Percentiles rank a stretch among this genome's conserved stretches.
phyloP scores from a whole-genome alignment of 2,888 invertebrate species.

The Lepidochrysops patricia region DNA sequence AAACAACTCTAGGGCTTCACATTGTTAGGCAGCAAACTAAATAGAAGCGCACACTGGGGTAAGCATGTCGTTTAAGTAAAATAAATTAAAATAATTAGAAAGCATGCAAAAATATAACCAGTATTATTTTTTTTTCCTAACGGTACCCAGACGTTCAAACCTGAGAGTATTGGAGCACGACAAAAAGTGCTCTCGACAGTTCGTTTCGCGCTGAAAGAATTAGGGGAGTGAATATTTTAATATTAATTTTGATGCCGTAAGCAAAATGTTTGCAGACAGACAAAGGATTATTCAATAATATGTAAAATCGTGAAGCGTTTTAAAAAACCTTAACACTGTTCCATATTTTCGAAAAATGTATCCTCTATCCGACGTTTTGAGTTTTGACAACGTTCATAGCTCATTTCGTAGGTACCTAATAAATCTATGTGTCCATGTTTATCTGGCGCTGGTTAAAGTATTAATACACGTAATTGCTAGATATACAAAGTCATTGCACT shows the following conservation, averaged over 20 bases:
- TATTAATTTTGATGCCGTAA: background rate
- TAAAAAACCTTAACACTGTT: background rate
- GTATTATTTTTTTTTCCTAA: slow-evolving; percentile 7
- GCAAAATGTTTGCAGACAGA: background rate
- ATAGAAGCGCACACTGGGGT: background rate
- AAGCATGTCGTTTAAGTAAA: background rate
- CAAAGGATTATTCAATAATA: background rate
- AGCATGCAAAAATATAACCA: slow-evolving; percentile 1
- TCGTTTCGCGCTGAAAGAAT: slow-evolving; percentile 6
- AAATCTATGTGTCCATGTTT: no score
- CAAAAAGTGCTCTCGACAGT: slow-evolving; percentile 7
- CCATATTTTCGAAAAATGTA: background rate
- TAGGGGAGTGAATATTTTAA: slow-evolving; percentile 8
- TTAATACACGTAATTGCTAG: background rate
- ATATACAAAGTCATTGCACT: background rate
- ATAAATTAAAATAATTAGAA: slow-evolving; percentile 4
- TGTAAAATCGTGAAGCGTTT: background rate
- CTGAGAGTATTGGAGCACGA: slow-evolving; percentile 11
- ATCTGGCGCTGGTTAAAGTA: background rate
- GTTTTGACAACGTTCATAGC: no score
- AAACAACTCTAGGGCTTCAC: no score
- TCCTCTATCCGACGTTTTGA: no score
- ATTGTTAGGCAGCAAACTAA: background rate
- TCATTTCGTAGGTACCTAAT: no score
- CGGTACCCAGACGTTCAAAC: slow-evolving; percentile 6